These are phyloP conservation scores for Aphrophora alni DNA, from an alignment of 2,888 invertebrate genomes.

Conservation along the genomic window DNA sequence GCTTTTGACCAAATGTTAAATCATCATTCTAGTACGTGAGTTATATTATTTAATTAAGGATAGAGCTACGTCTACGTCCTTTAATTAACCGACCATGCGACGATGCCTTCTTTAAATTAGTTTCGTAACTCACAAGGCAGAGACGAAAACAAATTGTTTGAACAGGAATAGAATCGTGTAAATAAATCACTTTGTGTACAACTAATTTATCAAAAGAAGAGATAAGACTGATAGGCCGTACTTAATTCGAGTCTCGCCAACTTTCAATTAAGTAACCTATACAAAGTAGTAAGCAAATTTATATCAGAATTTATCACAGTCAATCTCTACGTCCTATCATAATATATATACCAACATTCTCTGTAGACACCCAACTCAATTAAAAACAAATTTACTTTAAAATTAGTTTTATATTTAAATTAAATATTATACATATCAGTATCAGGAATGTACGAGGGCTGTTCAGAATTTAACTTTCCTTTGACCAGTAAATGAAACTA, in stretches of 20 bases:
- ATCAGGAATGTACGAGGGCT: too few species aligned
- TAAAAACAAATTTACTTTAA: neutral
- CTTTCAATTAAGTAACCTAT: neutral
- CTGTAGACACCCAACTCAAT: neutral
- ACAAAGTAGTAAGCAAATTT: neutral
- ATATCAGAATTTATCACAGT: neutral
- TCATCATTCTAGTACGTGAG: neutral
- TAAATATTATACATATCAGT: too few species aligned
- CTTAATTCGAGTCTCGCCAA: neutral
- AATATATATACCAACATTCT: neutral
- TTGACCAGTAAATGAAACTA: too few species aligned
- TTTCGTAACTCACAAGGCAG: neutral
- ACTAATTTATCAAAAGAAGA: neutral
- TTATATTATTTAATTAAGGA: neutral
- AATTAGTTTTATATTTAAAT: neutral
- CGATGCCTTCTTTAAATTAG: neutral
- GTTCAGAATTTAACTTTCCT: too few species aligned
- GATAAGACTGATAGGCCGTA: slow-evolving; percentile 1
- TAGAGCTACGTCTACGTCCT: neutral
- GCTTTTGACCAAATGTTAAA: neutral
- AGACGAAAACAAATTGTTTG: neutral
- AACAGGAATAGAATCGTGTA: neutral
- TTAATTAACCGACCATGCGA: neutral
- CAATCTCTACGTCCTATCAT: neutral
- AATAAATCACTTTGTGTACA: neutral